Conservation (phyloP, 1,140 invertebrate genomes). For the Gerris buenoi region DNA sequence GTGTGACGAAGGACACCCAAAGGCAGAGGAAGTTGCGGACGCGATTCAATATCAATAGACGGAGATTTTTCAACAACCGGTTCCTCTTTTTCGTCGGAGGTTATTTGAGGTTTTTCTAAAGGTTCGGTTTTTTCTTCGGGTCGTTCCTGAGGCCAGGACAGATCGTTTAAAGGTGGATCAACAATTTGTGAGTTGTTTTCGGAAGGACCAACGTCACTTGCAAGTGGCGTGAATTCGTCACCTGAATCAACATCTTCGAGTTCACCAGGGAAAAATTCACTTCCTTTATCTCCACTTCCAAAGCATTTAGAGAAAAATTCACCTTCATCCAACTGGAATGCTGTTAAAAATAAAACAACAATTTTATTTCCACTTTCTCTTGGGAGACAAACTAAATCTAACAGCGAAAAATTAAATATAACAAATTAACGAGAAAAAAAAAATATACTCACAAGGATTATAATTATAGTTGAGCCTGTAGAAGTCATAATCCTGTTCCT, state of each 20-base stretch:
- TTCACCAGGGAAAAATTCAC: slow-evolving; percentile 48
- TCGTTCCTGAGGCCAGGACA: neutral
- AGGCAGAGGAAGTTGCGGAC: no score
- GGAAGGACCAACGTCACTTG: neutral
- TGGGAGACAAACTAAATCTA: neutral
- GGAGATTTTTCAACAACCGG: slow-evolving; percentile 17
- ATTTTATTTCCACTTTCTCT: neutral
- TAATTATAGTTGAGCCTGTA: slow-evolving; percentile 29
- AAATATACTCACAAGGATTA: slow-evolving; percentile 18
- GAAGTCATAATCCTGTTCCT: slow-evolving; percentile 43
- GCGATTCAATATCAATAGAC: no score
- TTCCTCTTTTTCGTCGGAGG: neutral
- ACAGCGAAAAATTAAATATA: no score
- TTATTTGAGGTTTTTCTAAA: neutral
- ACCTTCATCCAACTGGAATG: slow-evolving; percentile 22
- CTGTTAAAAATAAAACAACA: slow-evolving; percentile 15
- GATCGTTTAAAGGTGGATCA: no score
- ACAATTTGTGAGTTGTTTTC: no score
- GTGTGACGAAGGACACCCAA: slow-evolving; percentile 58
- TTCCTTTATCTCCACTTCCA: slow-evolving; percentile 36
- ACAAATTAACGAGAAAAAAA: no score
- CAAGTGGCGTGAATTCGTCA: slow-evolving; percentile 7
- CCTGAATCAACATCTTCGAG: slow-evolving; percentile 5
- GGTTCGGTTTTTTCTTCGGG: no score
- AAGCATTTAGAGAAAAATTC: slow-evolving; percentile 37